Base-by-base conservation (phyloP, 2,113 vertebrate genomes). In the Elanus axillaris region DNA sequence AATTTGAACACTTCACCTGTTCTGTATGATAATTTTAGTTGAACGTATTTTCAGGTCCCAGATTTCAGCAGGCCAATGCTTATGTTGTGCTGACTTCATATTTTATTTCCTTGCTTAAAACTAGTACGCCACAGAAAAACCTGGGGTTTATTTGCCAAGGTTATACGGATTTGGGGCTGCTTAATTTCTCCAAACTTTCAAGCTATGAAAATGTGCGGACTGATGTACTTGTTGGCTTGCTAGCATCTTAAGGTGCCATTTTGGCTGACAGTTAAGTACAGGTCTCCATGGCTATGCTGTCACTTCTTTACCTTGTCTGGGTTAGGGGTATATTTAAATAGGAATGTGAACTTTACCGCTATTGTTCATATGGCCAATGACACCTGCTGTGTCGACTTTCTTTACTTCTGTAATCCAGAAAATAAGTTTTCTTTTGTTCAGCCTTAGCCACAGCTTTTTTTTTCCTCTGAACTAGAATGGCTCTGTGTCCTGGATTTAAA, bases 341-440 rank as follows among this genome's bases (percentile, higher is more conserved):
- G 25, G 52, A 71, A 32, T 29, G 29, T 6, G 14, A 29, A 3
- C 18, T 48, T 38, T 21, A 66, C 22, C 48, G 16, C n/a, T 55
- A 23, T 5, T 0, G 0, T 56, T 85, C 10, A 2, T 50, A 10
- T 0, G 8, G 27, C 11, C 1, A 1, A 63, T 52, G 13, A 73
- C 27, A 77, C 47, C 26, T 38, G 26, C 66, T 67, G 27, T 2
- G 0, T 40, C 0, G 1, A 34, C 20, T 66, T 66, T 58, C 42
- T 64, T 71, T 27, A 25, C 47, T 77, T 83, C 47, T 78, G 25
- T 62, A 63, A 73, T 40, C 26, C 13, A 36, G 88, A 63, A 73
- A 78, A 8, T 22, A 71, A 38, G 13, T 25, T 48, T 60, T 73
- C 9, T 48, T 77, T n/a, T 45, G 17, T 90, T 83, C 12, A 38